phyloP scores from a whole-genome alignment of 2,797 vertebrate genomes.

The Aphelocoma californica region DNA sequence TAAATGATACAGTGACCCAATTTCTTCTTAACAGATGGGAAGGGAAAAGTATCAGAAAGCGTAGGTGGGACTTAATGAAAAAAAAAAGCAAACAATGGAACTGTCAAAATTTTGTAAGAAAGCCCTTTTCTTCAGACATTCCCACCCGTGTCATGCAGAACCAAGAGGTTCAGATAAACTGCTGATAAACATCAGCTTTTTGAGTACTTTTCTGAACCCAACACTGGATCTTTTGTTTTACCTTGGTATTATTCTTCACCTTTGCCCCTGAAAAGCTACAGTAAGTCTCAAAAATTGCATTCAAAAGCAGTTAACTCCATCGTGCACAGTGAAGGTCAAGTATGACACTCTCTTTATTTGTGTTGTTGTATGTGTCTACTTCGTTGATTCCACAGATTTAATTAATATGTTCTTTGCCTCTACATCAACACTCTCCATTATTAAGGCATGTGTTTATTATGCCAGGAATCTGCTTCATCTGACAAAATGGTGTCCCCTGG shows the following conservation, averaged over 20 bases:
- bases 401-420: not conserved
- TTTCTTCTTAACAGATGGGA: not conserved
- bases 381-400: not conserved
- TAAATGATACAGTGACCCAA: not conserved
- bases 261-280: not conserved
- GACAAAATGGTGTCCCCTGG: not conserved
- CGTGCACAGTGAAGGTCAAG: not conserved
- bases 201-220: not conserved
- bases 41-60: not conserved
- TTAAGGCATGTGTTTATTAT: not conserved
- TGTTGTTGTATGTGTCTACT: not conserved
- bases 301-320: not conserved
- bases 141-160: not conserved
- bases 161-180: not conserved
- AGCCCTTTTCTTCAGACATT: not conserved
- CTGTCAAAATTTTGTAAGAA: not conserved
- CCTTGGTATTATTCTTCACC: slow-evolving; percentile 1
- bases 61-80: not conserved
- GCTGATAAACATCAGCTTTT: not conserved
- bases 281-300: not conserved
- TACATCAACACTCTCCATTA: not conserved
- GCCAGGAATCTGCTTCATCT: not conserved
- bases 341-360: not conserved
- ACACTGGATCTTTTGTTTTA: slow-evolving; percentile 21
- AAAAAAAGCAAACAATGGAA: not conserved